Evolutionary conservation across 2,888 invertebrate species (phyloP).

Genomic region (Steinernema carpocapsae): DNA sequence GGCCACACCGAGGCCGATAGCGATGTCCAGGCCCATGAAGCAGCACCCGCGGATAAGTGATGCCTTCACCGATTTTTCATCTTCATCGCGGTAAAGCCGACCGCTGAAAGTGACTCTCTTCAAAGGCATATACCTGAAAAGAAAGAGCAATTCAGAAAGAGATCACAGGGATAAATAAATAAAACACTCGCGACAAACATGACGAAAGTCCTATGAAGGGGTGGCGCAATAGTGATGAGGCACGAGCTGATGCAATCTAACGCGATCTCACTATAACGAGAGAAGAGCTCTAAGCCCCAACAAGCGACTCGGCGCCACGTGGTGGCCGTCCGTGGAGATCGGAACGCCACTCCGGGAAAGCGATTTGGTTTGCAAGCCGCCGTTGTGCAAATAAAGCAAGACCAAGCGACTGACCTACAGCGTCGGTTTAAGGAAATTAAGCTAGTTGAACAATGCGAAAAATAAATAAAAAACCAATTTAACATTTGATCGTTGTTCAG

Average conservation of each 20-base stretch:
- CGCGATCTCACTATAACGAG: neutral
- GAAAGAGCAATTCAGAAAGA: neutral
- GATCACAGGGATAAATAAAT: neutral
- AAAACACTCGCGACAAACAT: neutral
- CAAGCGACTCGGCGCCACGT: too few species aligned
- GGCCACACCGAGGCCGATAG: conserved; percentile 47
- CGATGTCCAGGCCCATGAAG: conserved; percentile 44
- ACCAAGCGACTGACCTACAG: too few species aligned
- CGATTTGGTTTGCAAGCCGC: too few species aligned
- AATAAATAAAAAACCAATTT: too few species aligned
- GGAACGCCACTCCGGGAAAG: too few species aligned
- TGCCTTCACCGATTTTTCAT: neutral
- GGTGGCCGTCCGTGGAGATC: too few species aligned
- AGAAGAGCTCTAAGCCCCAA: conserved; percentile 22
- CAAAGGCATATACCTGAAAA: conserved; percentile 27
- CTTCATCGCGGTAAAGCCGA: conserved; percentile 12
- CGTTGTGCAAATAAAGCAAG: too few species aligned
- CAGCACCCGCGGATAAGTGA: conserved; percentile 5
- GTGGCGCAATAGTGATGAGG: neutral
- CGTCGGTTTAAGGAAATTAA: too few species aligned
- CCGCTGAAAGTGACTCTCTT: conserved; percentile 26
- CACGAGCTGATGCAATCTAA: conserved; percentile 1
- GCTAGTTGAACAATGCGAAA: too few species aligned
- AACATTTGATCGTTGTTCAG: too few species aligned
- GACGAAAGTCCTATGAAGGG: conserved; percentile 11